A percentile compares a stretch with the other conserved stretches of the same genome.
Evolutionary conservation across 2,113 vertebrate genomes (phyloP).

Genomic region (Ia io): DNA sequence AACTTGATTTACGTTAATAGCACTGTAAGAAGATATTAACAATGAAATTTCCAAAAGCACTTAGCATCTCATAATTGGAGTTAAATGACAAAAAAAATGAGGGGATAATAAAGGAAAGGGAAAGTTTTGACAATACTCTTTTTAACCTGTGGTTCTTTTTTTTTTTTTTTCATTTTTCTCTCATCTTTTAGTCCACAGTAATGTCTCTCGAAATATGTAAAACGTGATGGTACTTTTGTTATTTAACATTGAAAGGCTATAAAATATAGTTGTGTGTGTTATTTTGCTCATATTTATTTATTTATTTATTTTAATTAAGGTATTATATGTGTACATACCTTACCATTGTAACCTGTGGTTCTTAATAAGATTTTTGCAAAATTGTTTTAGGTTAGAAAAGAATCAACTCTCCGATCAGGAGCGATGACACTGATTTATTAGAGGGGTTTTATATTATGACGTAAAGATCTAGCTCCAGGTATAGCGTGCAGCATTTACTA

Average conservation of each 20-base stretch:
- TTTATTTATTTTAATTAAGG: too few relatives aligned
- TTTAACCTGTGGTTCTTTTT: slow-evolving; percentile 82
- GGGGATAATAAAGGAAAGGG: slow-evolving; percentile 84
- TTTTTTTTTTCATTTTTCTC: too few relatives aligned
- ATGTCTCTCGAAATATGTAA: too few relatives aligned
- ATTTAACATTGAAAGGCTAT: too few relatives aligned
- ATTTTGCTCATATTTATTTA: too few relatives aligned
- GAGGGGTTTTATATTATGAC: neutral
- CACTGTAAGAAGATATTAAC: slow-evolving; percentile 91
- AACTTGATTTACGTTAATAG: slow-evolving; percentile 92
- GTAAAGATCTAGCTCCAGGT: slow-evolving; percentile 39
- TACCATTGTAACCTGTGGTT: slow-evolving; percentile 81
- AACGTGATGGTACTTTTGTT: too few relatives aligned
- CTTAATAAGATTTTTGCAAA: slow-evolving; percentile 73
- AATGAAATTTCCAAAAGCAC: slow-evolving; percentile 91
- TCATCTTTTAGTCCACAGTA: too few relatives aligned
- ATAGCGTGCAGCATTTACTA: neutral
- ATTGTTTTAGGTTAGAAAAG: slow-evolving; percentile 75
- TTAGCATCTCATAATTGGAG: slow-evolving; percentile 91
- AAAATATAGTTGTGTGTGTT: too few relatives aligned
- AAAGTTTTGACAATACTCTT: slow-evolving; percentile 84
- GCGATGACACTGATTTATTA: slow-evolving; percentile 44
- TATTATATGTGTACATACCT: too few relatives aligned
- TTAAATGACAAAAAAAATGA: slow-evolving; percentile 90
- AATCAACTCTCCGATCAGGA: slow-evolving; percentile 64